These are phyloP conservation scores for Pseudorectes ferrugineus DNA, from an alignment of 2,113 vertebrate genomes.

Conservation along the genomic window DNA sequence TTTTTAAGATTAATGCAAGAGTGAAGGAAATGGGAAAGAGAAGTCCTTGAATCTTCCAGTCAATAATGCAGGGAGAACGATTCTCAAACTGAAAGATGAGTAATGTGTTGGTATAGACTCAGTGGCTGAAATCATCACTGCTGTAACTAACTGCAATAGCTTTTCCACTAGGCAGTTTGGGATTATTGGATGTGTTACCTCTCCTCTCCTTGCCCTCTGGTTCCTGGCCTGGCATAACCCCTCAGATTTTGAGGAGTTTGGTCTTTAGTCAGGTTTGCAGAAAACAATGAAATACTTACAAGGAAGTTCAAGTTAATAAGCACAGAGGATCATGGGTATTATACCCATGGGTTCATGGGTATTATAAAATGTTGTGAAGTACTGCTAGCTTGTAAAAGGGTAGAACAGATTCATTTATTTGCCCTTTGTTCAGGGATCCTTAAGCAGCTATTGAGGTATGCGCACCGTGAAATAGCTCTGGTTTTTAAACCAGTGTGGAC, in stretches of 20 bases:
- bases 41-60: not conserved
- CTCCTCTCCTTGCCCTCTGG: rapidly evolving
- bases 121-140: not conserved
- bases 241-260: not conserved
- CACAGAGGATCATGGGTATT: not conserved
- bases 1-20: not conserved
- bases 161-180: not conserved
- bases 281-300: not conserved
- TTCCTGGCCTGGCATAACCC: not conserved
- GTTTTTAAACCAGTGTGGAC: not conserved
- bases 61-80: not conserved
- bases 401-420: not conserved
- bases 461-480: not conserved
- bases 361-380: not conserved
- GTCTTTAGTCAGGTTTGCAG: not conserved
- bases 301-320: not conserved
- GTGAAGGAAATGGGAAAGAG: not conserved
- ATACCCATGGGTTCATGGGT: not conserved
- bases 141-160: not conserved
- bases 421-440: not conserved
- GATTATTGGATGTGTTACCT: not conserved
- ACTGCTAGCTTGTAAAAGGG: not conserved
- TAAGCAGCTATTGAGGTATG: not conserved
- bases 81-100: not conserved
- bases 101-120: not conserved